Base-by-base conservation (phyloP, 2,797 vertebrate genomes). In the Enteromius anoplus region DNA sequence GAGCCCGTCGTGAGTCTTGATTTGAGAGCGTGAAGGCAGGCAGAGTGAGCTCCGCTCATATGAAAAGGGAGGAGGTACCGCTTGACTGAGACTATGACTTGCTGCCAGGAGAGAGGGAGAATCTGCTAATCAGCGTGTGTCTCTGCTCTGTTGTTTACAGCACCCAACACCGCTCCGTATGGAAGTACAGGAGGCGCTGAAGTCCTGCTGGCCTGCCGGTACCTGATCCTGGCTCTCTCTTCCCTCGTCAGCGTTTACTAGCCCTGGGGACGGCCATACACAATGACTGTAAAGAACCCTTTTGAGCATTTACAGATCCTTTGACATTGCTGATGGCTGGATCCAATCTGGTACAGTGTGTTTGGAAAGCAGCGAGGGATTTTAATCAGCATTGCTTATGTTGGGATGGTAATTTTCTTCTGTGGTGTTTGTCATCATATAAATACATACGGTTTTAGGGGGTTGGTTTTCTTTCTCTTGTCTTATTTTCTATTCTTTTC, bases 161-260 rank as follows among this genome's bases (percentile, higher is more conserved):
- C 97, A 86, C 97, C 96, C 94, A 98, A 97, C 94, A 99, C 97
- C 83, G 97, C 97, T 86, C 97, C 96, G 91, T 98, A 98, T 85
- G 98, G 98, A 89, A 95, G 97, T 92, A 96, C 95, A 87, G 97
- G 97, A 86, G 96, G 94, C 0, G 96, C 96, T 1, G 95, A 96
- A 81, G 89, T 96, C 93, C 95, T 96, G 81, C 95, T 97, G 94
- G 97, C 97, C 94, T 97, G 97, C 95, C 96, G 95, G 92, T 95
- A 95, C 95, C 97, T 99, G 93, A 95, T 98, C 93, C 91, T 98
- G 95, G 95, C 95, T 89, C 95, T 99, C 86, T 96, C 96, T 94
- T 96, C 96, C 93, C 94, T 97, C 95, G 96, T 97, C 95, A 98
- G 96, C 92, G 93, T 96, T 94, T 96, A 97, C 96, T 98, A 97